These are phyloP conservation scores for Hemistola chrysoprasaria DNA, from an alignment of 2,888 invertebrate species.

Conservation along the genomic window DNA sequence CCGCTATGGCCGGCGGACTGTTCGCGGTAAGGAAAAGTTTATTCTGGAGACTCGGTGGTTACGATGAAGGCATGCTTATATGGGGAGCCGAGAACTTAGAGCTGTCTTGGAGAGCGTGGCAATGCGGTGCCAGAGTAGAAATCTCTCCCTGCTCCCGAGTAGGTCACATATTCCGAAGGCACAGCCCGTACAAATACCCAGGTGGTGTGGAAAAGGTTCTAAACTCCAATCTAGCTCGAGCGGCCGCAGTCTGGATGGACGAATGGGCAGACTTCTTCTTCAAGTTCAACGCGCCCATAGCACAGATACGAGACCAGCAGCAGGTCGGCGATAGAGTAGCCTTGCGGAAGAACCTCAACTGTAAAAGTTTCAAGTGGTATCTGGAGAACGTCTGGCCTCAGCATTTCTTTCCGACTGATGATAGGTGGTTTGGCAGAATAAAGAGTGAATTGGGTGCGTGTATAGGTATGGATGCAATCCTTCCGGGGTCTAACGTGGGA, in stretches of 20 bases:
- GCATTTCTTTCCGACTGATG: conserved; percentile 95
- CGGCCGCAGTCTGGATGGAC: conserved; percentile 99
- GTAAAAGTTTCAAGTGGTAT: conserved; percentile 96
- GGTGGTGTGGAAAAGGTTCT: conserved; percentile 95
- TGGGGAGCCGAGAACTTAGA: conserved; percentile 99
- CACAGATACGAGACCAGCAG: conserved; percentile 81
- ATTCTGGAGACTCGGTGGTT: conserved; percentile 92
- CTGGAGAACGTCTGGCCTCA: conserved; percentile 97
- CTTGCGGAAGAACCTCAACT: conserved; percentile 87
- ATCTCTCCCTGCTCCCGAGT: conserved; percentile 97
- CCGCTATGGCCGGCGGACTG: conserved; percentile 97
- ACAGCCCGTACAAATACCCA: conserved; percentile 97
- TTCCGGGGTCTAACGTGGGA: conserved; percentile 83
- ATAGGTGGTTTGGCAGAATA: conserved; percentile 95
- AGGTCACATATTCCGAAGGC: conserved; percentile 95
- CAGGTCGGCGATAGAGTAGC: conserved; percentile 84
- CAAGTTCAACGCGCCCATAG: conserved; percentile 90
- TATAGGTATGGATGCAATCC: conserved; percentile 65
- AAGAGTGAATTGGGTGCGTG: conserved; percentile 70
- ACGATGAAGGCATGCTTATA: conserved; percentile 89
- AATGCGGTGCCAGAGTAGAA: conserved; percentile 95
- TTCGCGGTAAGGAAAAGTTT: conserved; percentile 93
- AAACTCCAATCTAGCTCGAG: conserved; percentile 94
- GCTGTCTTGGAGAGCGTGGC: conserved; percentile 98
- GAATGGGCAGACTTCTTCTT: conserved; percentile 97